Conservation (phyloP, 2,888 invertebrate genomes). For the Hipparchia semele region DNA sequence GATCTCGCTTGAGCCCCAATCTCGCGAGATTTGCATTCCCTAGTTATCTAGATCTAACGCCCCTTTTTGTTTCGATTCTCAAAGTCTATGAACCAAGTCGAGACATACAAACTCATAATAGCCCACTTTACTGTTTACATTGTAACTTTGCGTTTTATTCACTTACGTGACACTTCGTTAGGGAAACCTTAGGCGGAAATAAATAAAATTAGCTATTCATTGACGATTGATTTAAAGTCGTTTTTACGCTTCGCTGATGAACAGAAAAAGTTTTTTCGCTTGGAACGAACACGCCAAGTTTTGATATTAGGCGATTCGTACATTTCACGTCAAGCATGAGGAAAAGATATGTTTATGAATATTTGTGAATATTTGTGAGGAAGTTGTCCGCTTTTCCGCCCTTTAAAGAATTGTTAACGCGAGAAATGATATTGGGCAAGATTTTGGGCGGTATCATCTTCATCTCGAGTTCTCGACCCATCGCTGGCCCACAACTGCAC, state of each 20-base stretch:
- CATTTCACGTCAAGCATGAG: slow-evolving; percentile 35
- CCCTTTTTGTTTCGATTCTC: too few relatives aligned
- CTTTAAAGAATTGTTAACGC: slow-evolving; percentile 15
- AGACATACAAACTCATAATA: not conserved
- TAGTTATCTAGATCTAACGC: too few relatives aligned
- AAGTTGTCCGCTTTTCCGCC: slow-evolving; percentile 29
- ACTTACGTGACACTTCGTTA: not conserved
- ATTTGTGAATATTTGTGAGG: slow-evolving; percentile 18
- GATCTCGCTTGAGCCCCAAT: too few relatives aligned
- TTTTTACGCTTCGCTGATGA: slow-evolving; percentile 37
- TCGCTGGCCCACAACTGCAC: too few relatives aligned
- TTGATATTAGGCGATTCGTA: slow-evolving; percentile 17
- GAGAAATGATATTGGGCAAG: not conserved
- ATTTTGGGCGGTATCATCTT: not conserved
- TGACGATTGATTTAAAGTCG: slow-evolving; percentile 30
- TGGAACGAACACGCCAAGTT: slow-evolving; percentile 19
- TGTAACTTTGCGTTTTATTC: slow-evolving; percentile 1
- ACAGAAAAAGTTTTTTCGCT: slow-evolving; percentile 22
- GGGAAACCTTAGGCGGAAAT: slow-evolving; percentile 26
- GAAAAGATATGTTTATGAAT: slow-evolving; percentile 24
- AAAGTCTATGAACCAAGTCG: not conserved
- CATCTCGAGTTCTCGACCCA: not conserved
- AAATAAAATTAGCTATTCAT: slow-evolving; percentile 30
- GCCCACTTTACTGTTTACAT: not conserved
- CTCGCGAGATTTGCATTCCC: too few relatives aligned